phyloP scores from a whole-genome alignment of 2,888 invertebrate species.

The Lottia gigantea region DNA sequence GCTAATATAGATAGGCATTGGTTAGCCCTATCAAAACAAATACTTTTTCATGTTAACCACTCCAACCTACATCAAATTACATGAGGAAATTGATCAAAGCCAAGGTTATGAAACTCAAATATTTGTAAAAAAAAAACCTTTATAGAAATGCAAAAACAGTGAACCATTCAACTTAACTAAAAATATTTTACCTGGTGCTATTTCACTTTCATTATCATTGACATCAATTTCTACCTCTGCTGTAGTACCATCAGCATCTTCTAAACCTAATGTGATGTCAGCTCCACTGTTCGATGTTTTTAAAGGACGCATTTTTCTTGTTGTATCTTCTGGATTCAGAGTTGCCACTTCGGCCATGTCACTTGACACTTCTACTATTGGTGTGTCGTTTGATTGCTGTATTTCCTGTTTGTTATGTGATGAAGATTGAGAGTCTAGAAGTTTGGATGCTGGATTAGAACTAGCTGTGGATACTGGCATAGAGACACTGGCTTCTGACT shows the following conservation, averaged over 20 bases:
- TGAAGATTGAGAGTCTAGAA: too few species aligned
- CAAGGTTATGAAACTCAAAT: not conserved
- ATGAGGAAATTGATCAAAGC: too few species aligned
- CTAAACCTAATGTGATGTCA: slow-evolving; percentile 26
- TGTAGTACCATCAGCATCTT: slow-evolving; percentile 24
- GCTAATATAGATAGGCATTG: too few species aligned
- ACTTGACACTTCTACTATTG: too few species aligned
- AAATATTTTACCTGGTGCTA: not conserved
- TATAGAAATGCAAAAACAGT: not conserved
- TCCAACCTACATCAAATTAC: too few species aligned
- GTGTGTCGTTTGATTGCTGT: too few species aligned
- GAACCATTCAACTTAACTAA: not conserved
- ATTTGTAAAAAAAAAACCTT: too few species aligned
- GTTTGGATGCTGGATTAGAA: not conserved
- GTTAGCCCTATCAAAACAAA: too few species aligned
- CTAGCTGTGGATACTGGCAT: slow-evolving; percentile 1
- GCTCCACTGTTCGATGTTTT: slow-evolving; percentile 24
- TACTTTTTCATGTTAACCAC: too few species aligned
- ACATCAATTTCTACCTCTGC: slow-evolving; percentile 28
- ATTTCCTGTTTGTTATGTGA: too few species aligned
- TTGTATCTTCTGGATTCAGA: not conserved
- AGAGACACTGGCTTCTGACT: not conserved
- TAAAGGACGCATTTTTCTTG: slow-evolving; percentile 16
- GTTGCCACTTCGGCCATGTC: slow-evolving; percentile 15
- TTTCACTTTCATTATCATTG: slow-evolving; percentile 13